These are phyloP conservation scores for Sesia bembeciformis DNA, from an alignment of 2,888 invertebrate species.

Conservation along the genomic window DNA sequence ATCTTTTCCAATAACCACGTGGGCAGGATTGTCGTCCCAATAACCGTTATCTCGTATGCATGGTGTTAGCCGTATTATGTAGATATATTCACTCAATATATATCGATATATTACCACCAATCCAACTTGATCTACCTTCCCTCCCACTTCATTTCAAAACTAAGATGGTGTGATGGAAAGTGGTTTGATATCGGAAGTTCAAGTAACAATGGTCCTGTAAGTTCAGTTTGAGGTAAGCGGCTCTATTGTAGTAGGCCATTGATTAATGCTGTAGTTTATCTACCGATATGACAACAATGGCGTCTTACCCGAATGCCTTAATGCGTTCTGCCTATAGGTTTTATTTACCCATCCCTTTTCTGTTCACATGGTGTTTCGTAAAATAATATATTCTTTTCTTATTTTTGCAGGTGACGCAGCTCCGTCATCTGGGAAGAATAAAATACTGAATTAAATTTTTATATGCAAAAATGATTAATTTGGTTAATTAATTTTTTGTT, in stretches of 20 bases:
- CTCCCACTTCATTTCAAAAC: not conserved
- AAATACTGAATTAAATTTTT: too few species aligned
- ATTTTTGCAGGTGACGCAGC: too few species aligned
- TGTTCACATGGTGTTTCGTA: conserved; percentile 41
- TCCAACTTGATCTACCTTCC: conserved; percentile 19
- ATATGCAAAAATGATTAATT: too few species aligned
- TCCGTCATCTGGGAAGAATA: too few species aligned
- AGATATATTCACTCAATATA: conserved; percentile 44
- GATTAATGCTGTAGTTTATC: conserved; percentile 70
- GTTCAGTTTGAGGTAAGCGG: conserved; percentile 53
- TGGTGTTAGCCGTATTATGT: conserved; percentile 38
- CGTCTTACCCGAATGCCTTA: conserved; percentile 60
- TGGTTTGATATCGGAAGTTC: conserved; percentile 20
- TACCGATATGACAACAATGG: conserved; percentile 70
- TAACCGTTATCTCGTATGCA: conserved; percentile 46
- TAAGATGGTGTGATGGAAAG: conserved; percentile 2
- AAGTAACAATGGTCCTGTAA: conserved; percentile 25
- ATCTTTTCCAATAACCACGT: conserved; percentile 25
- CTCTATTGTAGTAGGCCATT: conserved; percentile 58
- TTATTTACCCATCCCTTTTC: conserved; percentile 44
- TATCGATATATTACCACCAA: conserved; percentile 22
- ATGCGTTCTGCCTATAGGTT: conserved; percentile 57
- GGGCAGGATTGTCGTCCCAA: conserved; percentile 43
- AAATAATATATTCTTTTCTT: too few species aligned
- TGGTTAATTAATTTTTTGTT: too few species aligned